These are phyloP conservation scores for Lithophane socia DNA, from an alignment of 2,888 invertebrate species.

Conservation along the genomic window DNA sequence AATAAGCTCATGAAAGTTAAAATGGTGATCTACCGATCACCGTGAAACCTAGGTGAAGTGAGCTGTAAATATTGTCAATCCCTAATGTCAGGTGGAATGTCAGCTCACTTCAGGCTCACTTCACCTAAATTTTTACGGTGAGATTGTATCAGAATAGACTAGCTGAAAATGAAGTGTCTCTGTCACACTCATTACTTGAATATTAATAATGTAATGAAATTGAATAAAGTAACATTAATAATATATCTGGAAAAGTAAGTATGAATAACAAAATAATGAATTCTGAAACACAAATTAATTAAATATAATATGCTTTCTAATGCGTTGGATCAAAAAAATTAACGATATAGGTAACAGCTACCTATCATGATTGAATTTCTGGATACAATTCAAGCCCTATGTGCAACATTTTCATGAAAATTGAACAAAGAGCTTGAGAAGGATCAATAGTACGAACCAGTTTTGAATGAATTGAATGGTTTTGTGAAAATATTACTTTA, in stretches of 20 bases:
- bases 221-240: neutral
- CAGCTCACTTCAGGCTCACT: no score
- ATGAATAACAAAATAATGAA: neutral
- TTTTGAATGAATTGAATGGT: neutral
- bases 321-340: neutral
- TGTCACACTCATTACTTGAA: neutral
- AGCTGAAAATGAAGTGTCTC: neutral
- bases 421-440: neutral
- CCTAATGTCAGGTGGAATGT: no score
- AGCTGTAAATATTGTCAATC: no score
- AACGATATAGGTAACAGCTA: neutral
- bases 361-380: neutral
- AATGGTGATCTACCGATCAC: no score
- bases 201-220: slow-evolving; percentile 3
- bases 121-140: no score
- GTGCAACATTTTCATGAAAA: slow-evolving; percentile 3
- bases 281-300: neutral
- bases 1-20: neutral
- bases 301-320: neutral
- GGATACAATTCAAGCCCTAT: neutral
- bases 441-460: neutral
- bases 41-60: no score
- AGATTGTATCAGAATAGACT: no score
- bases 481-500: neutral
- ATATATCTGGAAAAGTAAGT: neutral